Evolutionary conservation across 2,113 vertebrate species (phyloP), one percentile per base, ranked within the genome.

Genomic region (Apteryx owenii): DNA sequence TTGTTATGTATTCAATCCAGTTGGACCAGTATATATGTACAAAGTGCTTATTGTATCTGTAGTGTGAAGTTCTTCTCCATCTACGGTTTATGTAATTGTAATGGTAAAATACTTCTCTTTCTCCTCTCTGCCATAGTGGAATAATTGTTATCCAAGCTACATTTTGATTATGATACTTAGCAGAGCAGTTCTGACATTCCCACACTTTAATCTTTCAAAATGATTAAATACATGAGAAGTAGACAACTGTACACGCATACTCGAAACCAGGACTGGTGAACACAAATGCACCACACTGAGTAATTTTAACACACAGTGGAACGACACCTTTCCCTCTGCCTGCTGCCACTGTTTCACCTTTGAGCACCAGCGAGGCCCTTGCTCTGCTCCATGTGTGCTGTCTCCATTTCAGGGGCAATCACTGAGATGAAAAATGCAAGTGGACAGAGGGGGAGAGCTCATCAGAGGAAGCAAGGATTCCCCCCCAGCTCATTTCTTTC

Each of bases 181-280:
- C 71, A 81, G 53, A 84, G 65, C 42, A 72, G 8, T 46, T 93
- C 79, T 93, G 73, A 42, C 50, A 70, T 84, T 81, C 65, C 72
- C 60, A 48, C 58, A 87, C 54, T 48, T 81, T 77, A 66, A 75
- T 88, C 70, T 71, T 95, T 96, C 66, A 91, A 68, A 88, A 86
- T 15, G 15, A 78, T 88, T 95, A 83, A 91, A 90, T 87, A 68
- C 40, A 33, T 42, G 87, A 94, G 81, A 88, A 97, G 84, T 26
- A 66, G 68, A 84, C 53, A 53, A 66, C 33, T 50, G 29, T n/a
- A 64, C 28, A 26, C 62, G 69, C 81, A 81, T 75, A 89, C 89
- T 85, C 19, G 13, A 95, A 68, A 92, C 48, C 21, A 69, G 79
- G 51, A 91, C 84, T 46, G 33, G 16, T 84, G 54, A 68, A 46